These are phyloP conservation scores for Gobionotothen gibberifrons DNA, from an alignment of 2,797 vertebrate species.

Conservation along the genomic window DNA sequence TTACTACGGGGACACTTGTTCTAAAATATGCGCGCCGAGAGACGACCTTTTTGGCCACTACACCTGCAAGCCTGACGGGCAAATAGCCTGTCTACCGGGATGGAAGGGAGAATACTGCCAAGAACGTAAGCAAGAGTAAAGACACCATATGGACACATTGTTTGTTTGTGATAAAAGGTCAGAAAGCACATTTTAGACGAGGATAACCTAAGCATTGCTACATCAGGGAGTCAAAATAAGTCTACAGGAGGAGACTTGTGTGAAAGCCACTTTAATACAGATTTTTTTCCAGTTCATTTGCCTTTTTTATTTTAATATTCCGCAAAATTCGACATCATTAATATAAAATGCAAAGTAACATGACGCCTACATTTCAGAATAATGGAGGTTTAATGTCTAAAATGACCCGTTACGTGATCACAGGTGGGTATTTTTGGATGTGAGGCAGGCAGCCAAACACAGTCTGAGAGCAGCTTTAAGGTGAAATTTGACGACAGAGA, in stretches of 20 bases:
- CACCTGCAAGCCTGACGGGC: slow-evolving; percentile 92
- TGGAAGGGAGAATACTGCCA: slow-evolving; percentile 97
- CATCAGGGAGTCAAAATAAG: not conserved
- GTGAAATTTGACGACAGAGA: slow-evolving; percentile 46
- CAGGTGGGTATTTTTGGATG: slow-evolving; percentile 24
- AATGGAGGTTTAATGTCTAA: not conserved
- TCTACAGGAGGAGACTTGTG: not conserved
- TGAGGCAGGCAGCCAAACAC: not conserved
- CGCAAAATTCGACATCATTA: too few relatives aligned
- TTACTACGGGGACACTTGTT: slow-evolving; percentile 98
- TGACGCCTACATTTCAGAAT: not conserved
- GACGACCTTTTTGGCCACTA: slow-evolving; percentile 98
- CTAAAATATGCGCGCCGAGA: slow-evolving; percentile 92
- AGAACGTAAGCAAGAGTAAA: slow-evolving; percentile 91
- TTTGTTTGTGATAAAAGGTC: slow-evolving; percentile 59
- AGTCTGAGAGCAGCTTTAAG: not conserved
- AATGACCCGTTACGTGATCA: slow-evolving; percentile 7
- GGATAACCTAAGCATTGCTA: not conserved
- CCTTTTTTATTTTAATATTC: not conserved
- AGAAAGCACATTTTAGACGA: slow-evolving; percentile 13
- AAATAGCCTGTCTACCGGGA: slow-evolving; percentile 91
- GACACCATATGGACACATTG: slow-evolving; percentile 68
- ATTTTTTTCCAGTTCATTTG: not conserved
- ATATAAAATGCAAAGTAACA: not conserved
- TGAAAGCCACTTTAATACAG: not conserved